Conservation (phyloP, 2,113 vertebrate genomes). For the Datnioides undecimradiatus region DNA sequence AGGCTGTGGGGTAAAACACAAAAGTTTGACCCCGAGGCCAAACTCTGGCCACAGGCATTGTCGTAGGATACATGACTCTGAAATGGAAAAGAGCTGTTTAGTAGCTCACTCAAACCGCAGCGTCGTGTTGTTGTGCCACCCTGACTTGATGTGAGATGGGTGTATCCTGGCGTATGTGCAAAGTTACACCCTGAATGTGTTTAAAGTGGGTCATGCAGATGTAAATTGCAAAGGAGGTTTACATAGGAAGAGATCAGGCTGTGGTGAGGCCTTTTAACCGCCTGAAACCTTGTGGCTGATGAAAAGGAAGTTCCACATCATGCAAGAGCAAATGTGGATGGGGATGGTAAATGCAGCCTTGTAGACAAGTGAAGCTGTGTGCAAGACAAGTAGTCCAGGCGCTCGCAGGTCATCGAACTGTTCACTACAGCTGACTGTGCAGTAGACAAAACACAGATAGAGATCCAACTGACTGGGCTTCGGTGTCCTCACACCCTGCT, state of each 20-base stretch:
- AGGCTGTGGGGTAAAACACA: conserved; percentile 37
- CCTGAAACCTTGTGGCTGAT: conserved; percentile 27
- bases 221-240: conserved; percentile 34
- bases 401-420: neutral
- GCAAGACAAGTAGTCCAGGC: neutral
- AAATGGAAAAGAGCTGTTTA: conserved; percentile 64
- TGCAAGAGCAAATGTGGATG: neutral
- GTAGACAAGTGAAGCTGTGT: conserved; percentile 5
- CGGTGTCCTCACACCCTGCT: neutral
- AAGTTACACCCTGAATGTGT: conserved; percentile 13
- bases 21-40: conserved; percentile 48
- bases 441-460: conserved; percentile 39
- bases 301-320: conserved; percentile 19
- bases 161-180: neutral
- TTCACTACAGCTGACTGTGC: conserved; percentile 17
- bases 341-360: neutral
- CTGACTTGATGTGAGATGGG: neutral
- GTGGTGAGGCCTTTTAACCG: conserved; percentile 16
- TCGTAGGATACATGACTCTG: conserved; percentile 27
- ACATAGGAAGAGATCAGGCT: conserved; percentile 8
- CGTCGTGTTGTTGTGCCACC: neutral
- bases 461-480: neutral
- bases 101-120: conserved; percentile 18
- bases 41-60: conserved; percentile 17
- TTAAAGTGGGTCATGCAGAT: conserved; percentile 31